These are phyloP conservation scores for Gobio occitaniae DNA, from an alignment of 2,797 vertebrate species.

Conservation along the genomic window DNA sequence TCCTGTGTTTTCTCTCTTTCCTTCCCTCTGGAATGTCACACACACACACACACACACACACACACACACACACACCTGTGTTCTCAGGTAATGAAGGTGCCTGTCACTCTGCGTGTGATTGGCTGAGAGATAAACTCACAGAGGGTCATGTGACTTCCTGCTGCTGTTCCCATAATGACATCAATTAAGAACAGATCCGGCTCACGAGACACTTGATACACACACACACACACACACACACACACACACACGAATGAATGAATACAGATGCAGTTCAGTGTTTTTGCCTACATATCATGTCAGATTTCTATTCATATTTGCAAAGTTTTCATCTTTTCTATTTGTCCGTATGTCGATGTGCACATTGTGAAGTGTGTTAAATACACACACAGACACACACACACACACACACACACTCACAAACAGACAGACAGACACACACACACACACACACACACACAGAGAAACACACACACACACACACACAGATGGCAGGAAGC, in stretches of 20 bases:
- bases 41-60: neutral
- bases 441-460: neutral
- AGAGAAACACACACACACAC: neutral
- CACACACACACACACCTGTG: constrained; percentile 33
- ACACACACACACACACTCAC: neutral
- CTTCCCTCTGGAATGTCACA: constrained; percentile 26
- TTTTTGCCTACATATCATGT: neutral
- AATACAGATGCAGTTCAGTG: constrained; percentile 7
- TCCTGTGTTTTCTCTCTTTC: neutral
- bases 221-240: constrained; percentile 50
- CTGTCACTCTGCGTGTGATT: constrained; percentile 56
- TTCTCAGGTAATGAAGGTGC: constrained; percentile 55
- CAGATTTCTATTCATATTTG: too few species aligned
- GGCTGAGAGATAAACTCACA: constrained; percentile 52
- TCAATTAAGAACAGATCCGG: constrained; percentile 61
- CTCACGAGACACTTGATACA: constrained; percentile 51
- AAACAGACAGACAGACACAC: too few species aligned
- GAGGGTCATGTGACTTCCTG: constrained; percentile 62
- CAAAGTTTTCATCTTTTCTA: neutral
- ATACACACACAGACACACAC: too few species aligned
- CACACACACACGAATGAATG: neutral
- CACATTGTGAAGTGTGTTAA: too few species aligned
- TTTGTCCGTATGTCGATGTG: neutral
- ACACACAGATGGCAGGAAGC: neutral
- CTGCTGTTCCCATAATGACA: constrained; percentile 58